A percentile compares a stretch with the other conserved stretches of the same genome.
phyloP scores from a whole-genome alignment of 2,113 vertebrate genomes.

The Corydoras maculifer region DNA sequence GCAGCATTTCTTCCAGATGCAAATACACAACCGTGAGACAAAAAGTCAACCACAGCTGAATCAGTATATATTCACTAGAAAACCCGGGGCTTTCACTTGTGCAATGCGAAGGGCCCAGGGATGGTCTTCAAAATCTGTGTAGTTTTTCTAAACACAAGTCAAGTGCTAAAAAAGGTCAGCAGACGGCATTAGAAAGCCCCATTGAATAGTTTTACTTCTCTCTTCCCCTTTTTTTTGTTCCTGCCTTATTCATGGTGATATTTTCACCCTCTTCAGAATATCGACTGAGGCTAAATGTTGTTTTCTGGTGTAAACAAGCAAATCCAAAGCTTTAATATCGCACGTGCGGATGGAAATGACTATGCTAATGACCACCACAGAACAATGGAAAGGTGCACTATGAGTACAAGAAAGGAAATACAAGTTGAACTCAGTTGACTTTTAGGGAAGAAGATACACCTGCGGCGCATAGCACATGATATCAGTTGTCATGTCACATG shows the following conservation, averaged over 20 bases:
- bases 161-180: neutral
- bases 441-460: neutral
- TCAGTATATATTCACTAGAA: neutral
- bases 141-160: neutral
- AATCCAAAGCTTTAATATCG: too few relatives aligned
- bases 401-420: too few relatives aligned
- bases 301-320: too few relatives aligned
- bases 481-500: neutral
- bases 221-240: constrained; percentile 1
- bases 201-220: constrained; percentile 23
- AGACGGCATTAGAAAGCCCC: constrained; percentile 23
- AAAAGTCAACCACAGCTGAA: neutral
- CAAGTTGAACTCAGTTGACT: too few relatives aligned
- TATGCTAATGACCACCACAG: neutral
- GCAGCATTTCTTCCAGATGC: neutral
- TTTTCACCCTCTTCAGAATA: too few relatives aligned
- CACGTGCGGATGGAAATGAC: too few relatives aligned
- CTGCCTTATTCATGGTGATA: neutral
- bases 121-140: neutral
- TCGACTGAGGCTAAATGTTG: too few relatives aligned
- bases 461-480: neutral
- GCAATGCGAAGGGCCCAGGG: neutral
- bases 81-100: neutral
- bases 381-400: neutral
- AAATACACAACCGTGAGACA: neutral